A percentile compares a stretch with the other conserved stretches of the same genome.
These are phyloP conservation scores for Platalea minor DNA, from an alignment of 2,797 vertebrate species.

Conservation along the genomic window DNA sequence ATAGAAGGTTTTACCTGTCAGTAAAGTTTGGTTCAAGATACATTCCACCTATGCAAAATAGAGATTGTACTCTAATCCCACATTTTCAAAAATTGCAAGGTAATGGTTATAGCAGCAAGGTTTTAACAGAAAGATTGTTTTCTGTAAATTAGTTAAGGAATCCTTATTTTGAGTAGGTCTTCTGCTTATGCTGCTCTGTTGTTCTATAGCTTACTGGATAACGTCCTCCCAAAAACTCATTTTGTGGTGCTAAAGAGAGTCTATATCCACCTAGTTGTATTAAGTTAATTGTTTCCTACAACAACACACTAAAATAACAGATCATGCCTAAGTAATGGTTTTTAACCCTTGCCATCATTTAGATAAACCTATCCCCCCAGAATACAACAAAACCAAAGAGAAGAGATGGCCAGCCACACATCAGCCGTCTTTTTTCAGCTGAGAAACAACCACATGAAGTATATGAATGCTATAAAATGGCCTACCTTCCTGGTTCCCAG, in stretches of 20 bases:
- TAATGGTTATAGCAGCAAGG: neutral
- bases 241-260: neutral
- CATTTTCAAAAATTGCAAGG: neutral
- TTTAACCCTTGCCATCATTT: neutral
- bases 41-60: neutral
- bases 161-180: neutral
- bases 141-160: neutral
- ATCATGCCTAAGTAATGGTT: neutral
- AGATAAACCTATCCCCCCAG: neutral
- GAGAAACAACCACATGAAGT: neutral
- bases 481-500: neutral
- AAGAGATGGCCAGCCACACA: accelerated
- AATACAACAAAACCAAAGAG: neutral
- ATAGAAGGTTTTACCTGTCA: neutral
- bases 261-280: neutral
- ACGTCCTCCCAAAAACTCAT: neutral
- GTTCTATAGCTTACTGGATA: neutral
- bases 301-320: neutral
- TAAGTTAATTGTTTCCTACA: neutral
- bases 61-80: neutral
- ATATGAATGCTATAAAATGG: neutral
- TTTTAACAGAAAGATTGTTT: neutral
- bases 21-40: neutral
- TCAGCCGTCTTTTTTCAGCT: neutral
- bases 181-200: neutral